Evolutionary conservation across 2,888 invertebrate genomes (phyloP).

Genomic region (Elmis aenea): DNA sequence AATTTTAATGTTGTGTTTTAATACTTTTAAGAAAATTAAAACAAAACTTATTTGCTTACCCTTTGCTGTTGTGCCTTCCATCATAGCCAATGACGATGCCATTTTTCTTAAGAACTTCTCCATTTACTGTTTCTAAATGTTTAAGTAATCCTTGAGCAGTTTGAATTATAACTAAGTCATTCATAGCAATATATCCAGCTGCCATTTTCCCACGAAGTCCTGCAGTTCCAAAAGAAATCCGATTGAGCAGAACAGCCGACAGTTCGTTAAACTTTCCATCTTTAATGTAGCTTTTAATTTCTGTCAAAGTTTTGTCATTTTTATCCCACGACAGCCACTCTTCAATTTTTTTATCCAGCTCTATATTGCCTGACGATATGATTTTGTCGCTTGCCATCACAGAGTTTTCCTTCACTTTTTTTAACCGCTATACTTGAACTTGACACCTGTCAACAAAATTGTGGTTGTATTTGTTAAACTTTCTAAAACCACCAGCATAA

Average conservation of each 20-base stretch:
- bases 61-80: constrained; percentile 85
- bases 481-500: constrained; percentile 6
- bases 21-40: no score
- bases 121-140: constrained; percentile 61
- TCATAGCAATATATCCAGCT: constrained; percentile 90
- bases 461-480: no score
- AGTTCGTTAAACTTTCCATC: constrained; percentile 57
- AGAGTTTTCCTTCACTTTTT: no score
- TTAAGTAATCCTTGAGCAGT: constrained; percentile 85
- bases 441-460: no score
- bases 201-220: constrained; percentile 90
- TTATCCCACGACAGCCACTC: constrained; percentile 74
- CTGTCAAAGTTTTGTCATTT: constrained; percentile 60
- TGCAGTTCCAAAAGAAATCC: constrained; percentile 88
- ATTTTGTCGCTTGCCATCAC: no score
- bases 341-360: constrained; percentile 61
- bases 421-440: no score
- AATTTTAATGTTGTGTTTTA: no score
- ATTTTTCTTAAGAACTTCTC: constrained; percentile 53
- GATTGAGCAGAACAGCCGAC: constrained; percentile 57
- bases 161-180: constrained; percentile 93
- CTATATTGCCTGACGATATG: constrained; percentile 46
- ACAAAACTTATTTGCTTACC: no score
- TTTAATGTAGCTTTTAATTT: constrained; percentile 54
- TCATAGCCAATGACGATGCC: constrained; percentile 91